These are phyloP conservation scores for Onchidella celtica DNA, from an alignment of 2,888 invertebrate species.

Conservation along the genomic window DNA sequence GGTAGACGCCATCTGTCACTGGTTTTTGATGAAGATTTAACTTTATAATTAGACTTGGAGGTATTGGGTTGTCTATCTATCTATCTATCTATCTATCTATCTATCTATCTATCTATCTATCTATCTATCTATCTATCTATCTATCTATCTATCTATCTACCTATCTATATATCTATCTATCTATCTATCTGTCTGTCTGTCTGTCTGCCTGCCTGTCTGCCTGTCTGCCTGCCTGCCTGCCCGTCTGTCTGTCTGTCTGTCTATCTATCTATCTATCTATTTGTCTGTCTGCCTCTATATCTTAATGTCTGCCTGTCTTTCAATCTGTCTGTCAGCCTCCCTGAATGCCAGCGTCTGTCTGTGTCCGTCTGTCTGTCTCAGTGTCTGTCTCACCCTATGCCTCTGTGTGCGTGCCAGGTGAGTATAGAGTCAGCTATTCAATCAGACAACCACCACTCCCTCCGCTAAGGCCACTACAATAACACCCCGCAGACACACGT, in stretches of 20 bases:
- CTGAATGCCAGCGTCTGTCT: no score
- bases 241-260: neutral
- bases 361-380: neutral
- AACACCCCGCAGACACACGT: no score
- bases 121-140: no score
- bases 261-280: neutral
- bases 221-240: neutral
- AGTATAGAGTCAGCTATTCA: no score
- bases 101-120: conserved; percentile 1
- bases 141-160: neutral
- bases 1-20: no score
- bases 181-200: neutral
- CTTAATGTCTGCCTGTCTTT: neutral
- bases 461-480: no score
- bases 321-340: neutral
- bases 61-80: no score
- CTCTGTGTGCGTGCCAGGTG: neutral
- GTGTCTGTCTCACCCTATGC: neutral
- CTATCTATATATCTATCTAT: neutral
- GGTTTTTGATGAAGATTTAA: no score
- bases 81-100: neutral
- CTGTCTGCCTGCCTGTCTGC: neutral
- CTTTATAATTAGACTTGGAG: no score
- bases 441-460: no score
- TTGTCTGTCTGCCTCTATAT: neutral